These are phyloP conservation scores for Platycercus adscitus DNA, from an alignment of 2,113 vertebrate genomes.

Conservation along the genomic window DNA sequence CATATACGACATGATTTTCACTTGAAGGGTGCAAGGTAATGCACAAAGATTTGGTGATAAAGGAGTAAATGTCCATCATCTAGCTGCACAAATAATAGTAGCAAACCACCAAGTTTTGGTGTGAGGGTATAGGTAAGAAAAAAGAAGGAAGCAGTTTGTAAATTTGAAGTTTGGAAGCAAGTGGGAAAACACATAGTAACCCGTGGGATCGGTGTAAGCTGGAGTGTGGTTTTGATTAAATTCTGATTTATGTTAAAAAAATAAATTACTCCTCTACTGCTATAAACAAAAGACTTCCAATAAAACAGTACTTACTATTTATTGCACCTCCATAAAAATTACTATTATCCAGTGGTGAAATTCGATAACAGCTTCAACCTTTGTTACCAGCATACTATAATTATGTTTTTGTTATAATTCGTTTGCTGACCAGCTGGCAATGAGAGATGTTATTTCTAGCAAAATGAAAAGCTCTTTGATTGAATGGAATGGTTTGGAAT, in stretches of 20 bases:
- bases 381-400: not conserved
- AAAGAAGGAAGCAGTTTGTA: not conserved
- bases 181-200: not conserved
- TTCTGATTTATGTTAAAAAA: not conserved
- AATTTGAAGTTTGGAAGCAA: not conserved
- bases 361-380: not conserved
- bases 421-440: not conserved
- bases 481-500: not conserved
- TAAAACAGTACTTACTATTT: not conserved
- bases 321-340: not conserved
- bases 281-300: not conserved
- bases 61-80: not conserved
- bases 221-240: not conserved
- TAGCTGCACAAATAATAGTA: not conserved
- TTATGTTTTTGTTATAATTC: not conserved
- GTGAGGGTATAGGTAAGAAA: not conserved
- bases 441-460: not conserved
- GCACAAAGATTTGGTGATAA: not conserved
- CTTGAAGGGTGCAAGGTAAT: not conserved
- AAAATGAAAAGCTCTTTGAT: not conserved
- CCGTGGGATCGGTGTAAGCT: not conserved
- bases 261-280: not conserved
- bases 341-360: not conserved
- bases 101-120: fast-evolving
- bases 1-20: not conserved